Base-by-base conservation (phyloP, 2,113 vertebrate species). In the Gila orcuttii region DNA sequence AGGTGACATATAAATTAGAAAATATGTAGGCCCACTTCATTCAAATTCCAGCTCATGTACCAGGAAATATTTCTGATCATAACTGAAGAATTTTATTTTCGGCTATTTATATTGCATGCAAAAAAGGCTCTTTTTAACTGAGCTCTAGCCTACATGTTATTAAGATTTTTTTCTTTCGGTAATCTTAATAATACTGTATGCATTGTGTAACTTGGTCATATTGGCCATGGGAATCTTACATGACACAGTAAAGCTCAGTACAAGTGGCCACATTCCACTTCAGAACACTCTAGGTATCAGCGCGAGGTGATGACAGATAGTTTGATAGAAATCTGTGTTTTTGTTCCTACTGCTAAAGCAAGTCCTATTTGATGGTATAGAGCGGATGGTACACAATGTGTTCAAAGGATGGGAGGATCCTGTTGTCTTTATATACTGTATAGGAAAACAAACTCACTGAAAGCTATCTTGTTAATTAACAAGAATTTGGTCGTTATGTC, bases 311-410 rank as follows among this genome's bases (percentile, higher is more conserved):
- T 28, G 36, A 33, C 23, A 76, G 71, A 79, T 62, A 12, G 42
- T 73, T 15, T 81, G 62, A 60, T 45, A 82, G 59, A 45, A 39
- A 9, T 87, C 47, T 42, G 66, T 69, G 73, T 42, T 87, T 87
- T 85, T 47, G 33, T 87, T 66, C 81, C 45, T 23, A 23, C 50
- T 59, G 71, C 25, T 28, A 28, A 47, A 10, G 31, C 50, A 36
- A 13, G n/a, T 31, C 15, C 28, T 69, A 47, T 60, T 12, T 42
- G 21, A 45, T 33, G 59, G n/a, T 52, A 36, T 55, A 10, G n/a
- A 31, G 28, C 17, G n/a, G 55, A 28, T 4, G 11, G 77, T 19
- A 31, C 62, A 33, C 15, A 50, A 31, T 9, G 23, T 85, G 15
- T 77, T 64, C 39, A 80, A 39, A 4, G 17, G 47, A n/a, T 31